Evolutionary conservation across 2,888 invertebrate species (phyloP).

Genomic region (Papilio demoleus): DNA sequence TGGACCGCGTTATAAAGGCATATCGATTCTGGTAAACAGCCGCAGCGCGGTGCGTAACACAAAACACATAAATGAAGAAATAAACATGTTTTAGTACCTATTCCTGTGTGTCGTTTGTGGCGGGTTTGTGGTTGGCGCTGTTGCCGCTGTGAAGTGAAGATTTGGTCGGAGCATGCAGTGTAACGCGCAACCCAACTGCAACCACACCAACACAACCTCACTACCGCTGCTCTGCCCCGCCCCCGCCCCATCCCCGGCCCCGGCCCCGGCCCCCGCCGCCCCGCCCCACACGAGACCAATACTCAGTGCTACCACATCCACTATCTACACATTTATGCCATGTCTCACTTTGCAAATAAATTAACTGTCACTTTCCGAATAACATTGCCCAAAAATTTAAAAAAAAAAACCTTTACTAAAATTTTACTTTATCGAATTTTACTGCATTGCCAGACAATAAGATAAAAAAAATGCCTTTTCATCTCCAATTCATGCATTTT

Average conservation of each 20-base stretch:
- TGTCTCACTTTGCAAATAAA: conserved; percentile 70
- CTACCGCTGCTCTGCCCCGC: conserved; percentile 60
- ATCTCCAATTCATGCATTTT: conserved; percentile 72
- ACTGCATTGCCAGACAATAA: conserved; percentile 67
- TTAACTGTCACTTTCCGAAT: conserved; percentile 63
- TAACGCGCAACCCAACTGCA: conserved; percentile 96
- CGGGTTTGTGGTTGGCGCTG: conserved; percentile 82
- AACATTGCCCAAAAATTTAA: conserved; percentile 42
- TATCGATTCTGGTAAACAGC: conserved; percentile 72
- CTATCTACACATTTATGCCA: conserved; percentile 73
- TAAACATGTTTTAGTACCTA: conserved; percentile 82
- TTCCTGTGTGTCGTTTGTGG: conserved; percentile 82
- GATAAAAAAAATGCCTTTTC: conserved; percentile 67
- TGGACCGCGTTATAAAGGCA: conserved; percentile 70
- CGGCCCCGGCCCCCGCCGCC: conserved; percentile 42
- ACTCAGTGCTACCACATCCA: conserved; percentile 75
- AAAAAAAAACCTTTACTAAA: conserved; percentile 44
- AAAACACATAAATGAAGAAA: conserved; percentile 78
- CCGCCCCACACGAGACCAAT: conserved; percentile 43
- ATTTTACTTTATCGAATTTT: conserved; percentile 49
- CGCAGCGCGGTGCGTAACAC: conserved; percentile 81
- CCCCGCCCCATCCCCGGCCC: conserved; percentile 46
- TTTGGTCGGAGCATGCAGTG: conserved; percentile 93
- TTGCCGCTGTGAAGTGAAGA: conserved; percentile 82
- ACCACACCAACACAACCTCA: conserved; percentile 86